phyloP scores from a whole-genome alignment of 2,113 vertebrate genomes.

The Pungitius pungitius region DNA sequence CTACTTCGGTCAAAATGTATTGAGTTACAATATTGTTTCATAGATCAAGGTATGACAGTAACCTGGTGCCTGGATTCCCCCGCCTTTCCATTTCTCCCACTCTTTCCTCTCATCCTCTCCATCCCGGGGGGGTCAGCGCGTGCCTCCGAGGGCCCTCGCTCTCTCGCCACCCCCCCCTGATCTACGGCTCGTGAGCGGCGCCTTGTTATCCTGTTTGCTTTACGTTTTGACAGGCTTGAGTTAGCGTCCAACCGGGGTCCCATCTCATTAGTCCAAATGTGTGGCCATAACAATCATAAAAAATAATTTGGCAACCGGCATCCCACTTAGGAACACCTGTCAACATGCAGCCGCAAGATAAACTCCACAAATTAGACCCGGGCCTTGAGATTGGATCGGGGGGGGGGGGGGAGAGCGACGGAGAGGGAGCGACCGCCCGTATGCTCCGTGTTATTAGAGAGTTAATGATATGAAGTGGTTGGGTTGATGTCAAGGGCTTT shows the following conservation, averaged over 20 bases:
- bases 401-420: conserved; percentile 20
- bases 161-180: conserved; percentile 41
- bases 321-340: conserved; percentile 92
- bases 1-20: background rate
- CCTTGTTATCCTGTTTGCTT: conserved; percentile 81
- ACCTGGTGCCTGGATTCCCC: background rate
- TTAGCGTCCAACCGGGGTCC: conserved; percentile 93
- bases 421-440: conserved; percentile 67
- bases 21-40: background rate
- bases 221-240: conserved; percentile 90
- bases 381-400: conserved; percentile 41
- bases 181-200: conserved; percentile 56
- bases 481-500: conserved; percentile 86
- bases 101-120: conserved; percentile 34
- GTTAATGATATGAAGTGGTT: conserved; percentile 92
- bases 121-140: conserved; percentile 32
- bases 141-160: conserved; percentile 27
- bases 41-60: background rate
- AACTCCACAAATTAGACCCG: conserved; percentile 85
- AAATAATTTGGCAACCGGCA: conserved; percentile 92
- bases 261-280: conserved; percentile 96
- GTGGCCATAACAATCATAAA: conserved; percentile 94
- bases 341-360: conserved; percentile 89
- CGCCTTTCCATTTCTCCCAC: conserved; percentile 6
- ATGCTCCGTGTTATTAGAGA: conserved; percentile 85